A percentile compares a stretch with the other conserved stretches of the same genome.
Evolutionary conservation across 2,888 invertebrate species (phyloP).

Genomic region (Stenoptilia bipunctidactyla): DNA sequence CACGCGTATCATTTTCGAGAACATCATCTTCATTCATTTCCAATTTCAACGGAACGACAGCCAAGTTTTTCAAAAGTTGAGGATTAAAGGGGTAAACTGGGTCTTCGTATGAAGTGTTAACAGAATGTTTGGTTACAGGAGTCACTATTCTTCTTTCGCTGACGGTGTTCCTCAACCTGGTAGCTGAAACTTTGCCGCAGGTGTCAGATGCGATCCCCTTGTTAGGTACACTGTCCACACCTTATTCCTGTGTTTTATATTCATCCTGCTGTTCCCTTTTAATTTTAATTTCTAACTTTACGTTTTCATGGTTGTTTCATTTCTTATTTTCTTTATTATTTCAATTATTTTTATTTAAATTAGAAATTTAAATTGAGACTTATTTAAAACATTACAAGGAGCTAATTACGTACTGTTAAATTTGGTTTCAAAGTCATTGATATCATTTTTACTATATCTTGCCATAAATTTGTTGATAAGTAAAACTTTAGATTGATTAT

Average conservation of each 20-base stretch:
- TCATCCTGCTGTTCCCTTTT: constrained; percentile 37
- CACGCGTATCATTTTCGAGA: constrained; percentile 7
- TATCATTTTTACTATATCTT: too few relatives aligned
- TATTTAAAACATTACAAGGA: constrained; percentile 68
- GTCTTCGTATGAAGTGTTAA: constrained; percentile 47
- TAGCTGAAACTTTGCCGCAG: constrained; percentile 99
- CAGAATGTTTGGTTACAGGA: constrained; percentile 87
- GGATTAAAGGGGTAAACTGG: constrained; percentile 10
- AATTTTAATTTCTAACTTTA: constrained; percentile 14
- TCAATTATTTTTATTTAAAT: constrained; percentile 28
- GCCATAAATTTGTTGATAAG: too few relatives aligned
- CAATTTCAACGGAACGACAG: background rate
- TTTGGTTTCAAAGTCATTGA: too few relatives aligned
- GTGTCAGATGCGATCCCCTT: constrained; percentile 99
- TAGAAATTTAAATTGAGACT: constrained; percentile 35
- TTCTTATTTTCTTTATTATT: constrained; percentile 28
- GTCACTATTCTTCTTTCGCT: constrained; percentile 99
- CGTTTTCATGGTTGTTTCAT: constrained; percentile 33
- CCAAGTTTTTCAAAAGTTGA: constrained; percentile 29
- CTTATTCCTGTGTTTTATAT: constrained; percentile 38
- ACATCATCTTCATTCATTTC: background rate
- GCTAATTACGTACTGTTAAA: constrained; percentile 45
- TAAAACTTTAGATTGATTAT: too few relatives aligned
- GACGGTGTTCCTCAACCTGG: constrained; percentile 99
- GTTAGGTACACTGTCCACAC: constrained; percentile 88